These are phyloP conservation scores for Drosophila monieri DNA, from an alignment of 2,888 invertebrate species.

Conservation along the genomic window DNA sequence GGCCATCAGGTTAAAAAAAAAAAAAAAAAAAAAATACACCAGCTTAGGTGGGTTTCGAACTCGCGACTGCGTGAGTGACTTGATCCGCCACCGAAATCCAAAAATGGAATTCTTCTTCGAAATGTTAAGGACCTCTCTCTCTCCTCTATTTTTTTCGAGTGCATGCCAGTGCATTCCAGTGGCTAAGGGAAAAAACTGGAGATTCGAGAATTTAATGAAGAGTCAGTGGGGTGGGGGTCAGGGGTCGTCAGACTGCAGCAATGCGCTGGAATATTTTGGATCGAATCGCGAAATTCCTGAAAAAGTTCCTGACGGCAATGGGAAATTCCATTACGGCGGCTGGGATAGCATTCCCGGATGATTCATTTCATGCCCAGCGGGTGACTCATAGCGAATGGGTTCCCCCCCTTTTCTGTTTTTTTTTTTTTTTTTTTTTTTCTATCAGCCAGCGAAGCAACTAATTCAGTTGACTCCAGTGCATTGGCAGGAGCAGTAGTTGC, in stretches of 20 bases:
- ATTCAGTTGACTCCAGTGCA: constrained; percentile 42
- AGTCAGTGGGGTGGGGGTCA: neutral
- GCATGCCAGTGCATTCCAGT: constrained; percentile 6
- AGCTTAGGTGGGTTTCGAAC: no score
- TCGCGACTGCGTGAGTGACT: no score
- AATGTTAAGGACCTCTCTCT: neutral
- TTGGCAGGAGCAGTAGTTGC: constrained; percentile 1
- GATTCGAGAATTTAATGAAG: constrained; percentile 5
- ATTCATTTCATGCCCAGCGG: constrained; percentile 25
- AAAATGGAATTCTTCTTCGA: no score
- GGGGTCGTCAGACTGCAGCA: neutral
- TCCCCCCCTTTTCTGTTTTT: neutral
- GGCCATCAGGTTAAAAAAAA: neutral
- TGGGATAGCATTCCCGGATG: constrained; percentile 34
- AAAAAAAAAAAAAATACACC: no score
- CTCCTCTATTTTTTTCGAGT: neutral
- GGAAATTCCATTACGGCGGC: constrained; percentile 28
- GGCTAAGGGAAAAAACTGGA: neutral
- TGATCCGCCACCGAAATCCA: no score
- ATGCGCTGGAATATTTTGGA: constrained; percentile 21
- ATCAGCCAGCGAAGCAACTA: constrained; percentile 31
- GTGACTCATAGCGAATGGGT: constrained; percentile 19
- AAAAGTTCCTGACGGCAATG: constrained; percentile 27
- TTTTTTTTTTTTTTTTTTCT: neutral
- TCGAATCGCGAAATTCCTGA: constrained; percentile 34